A percentile compares a stretch with the other conserved stretches of the same genome.
phyloP scores from a whole-genome alignment of 2,888 invertebrate species.

The Chrysopilus asiliformis region DNA sequence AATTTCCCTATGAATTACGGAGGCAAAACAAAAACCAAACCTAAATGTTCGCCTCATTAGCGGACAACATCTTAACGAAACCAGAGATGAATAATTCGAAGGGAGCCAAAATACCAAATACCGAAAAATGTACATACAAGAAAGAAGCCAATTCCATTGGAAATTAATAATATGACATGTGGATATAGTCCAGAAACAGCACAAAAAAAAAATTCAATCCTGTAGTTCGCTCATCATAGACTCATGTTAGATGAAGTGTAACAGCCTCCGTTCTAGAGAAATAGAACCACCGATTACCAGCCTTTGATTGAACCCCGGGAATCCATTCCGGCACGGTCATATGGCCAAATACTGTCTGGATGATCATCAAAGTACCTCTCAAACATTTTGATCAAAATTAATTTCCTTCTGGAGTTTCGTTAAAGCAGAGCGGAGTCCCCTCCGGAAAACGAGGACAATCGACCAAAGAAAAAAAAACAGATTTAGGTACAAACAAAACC shows the following conservation, averaged over 20 bases:
- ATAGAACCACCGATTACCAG: not conserved
- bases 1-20: too few relatives aligned
- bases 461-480: too few relatives aligned
- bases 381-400: slow-evolving; percentile 6
- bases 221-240: not conserved
- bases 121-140: too few relatives aligned
- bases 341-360: slow-evolving; percentile 7
- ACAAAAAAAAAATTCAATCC: too few relatives aligned
- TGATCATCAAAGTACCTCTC: slow-evolving; percentile 1
- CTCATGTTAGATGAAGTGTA: slow-evolving; percentile 4
- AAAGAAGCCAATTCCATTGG: too few relatives aligned
- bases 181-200: too few relatives aligned
- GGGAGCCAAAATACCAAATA: too few relatives aligned
- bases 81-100: not conserved
- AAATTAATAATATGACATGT: too few relatives aligned
- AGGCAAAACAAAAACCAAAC: slow-evolving; percentile 3
- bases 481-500: too few relatives aligned
- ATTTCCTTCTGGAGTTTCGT: slow-evolving; percentile 5
- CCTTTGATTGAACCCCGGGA: slow-evolving; percentile 8
- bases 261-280: slow-evolving; percentile 7
- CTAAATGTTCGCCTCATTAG: slow-evolving; percentile 10
- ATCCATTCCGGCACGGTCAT: slow-evolving; percentile 14
- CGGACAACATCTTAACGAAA: not conserved
- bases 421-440: slow-evolving; percentile 3
- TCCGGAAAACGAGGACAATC: too few relatives aligned